Conservation (phyloP, 2,113 vertebrate genomes). For the Bubo scandiacus region DNA sequence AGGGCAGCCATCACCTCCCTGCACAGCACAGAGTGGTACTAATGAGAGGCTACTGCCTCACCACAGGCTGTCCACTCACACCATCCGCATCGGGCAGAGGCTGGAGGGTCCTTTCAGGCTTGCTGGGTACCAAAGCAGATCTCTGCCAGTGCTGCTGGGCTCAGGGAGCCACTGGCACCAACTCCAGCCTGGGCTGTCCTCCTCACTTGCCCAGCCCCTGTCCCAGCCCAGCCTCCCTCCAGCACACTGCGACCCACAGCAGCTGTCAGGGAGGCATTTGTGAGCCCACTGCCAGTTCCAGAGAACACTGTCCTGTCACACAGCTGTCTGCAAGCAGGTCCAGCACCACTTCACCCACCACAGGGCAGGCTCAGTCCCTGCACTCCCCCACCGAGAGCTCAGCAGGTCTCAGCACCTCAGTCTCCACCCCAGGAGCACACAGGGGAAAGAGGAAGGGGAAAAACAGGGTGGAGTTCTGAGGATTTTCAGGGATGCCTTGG, state of each 20-base stretch:
- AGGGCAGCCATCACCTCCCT: background rate
- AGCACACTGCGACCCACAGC: background rate
- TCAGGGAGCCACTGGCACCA: background rate
- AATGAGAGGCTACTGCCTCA: background rate
- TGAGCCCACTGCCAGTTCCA: background rate
- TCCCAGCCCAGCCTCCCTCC: background rate
- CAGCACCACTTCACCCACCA: no score
- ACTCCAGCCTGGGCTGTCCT: background rate
- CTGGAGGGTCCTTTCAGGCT: background rate
- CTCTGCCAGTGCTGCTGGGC: background rate
- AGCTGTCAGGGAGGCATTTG: background rate
- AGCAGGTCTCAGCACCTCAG: background rate
- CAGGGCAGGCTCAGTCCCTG: background rate
- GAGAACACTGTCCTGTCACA: rapidly evolving
- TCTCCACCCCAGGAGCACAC: background rate
- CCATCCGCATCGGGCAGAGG: background rate
- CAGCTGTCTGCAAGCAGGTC: rapidly evolving
- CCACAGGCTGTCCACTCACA: background rate
- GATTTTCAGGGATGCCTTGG: background rate
- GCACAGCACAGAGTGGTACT: background rate
- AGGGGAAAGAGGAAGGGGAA: background rate
- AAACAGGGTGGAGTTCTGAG: background rate
- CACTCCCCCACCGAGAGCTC: background rate
- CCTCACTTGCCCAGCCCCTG: background rate
- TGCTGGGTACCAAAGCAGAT: background rate